These are phyloP conservation scores for Leptinotarsa peninsularis DNA, from an alignment of 2,888 invertebrate genomes.

Conservation along the genomic window DNA sequence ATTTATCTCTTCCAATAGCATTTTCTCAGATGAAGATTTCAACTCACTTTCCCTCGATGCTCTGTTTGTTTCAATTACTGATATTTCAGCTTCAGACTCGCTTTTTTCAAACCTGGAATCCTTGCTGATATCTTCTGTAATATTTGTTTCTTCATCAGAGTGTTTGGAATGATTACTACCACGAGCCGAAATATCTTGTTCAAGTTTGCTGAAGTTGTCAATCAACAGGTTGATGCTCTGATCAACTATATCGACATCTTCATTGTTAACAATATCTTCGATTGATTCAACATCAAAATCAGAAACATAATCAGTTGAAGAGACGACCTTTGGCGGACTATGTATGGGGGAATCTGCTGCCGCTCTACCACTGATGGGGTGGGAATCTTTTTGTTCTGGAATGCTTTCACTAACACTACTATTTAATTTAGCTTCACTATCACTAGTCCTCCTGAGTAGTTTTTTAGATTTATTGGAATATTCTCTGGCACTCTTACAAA, in stretches of 20 bases:
- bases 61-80: slow-evolving; percentile 41
- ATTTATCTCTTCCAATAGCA: neutral
- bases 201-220: slow-evolving; percentile 55
- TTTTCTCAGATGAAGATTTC: neutral
- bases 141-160: slow-evolving; percentile 25
- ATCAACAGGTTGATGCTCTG: slow-evolving; percentile 51
- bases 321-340: slow-evolving; percentile 19
- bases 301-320: slow-evolving; percentile 47
- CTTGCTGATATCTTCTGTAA: slow-evolving; percentile 25
- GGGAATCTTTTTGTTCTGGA: slow-evolving; percentile 30
- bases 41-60: slow-evolving; percentile 7
- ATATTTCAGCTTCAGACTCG: slow-evolving; percentile 38
- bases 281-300: slow-evolving; percentile 53
- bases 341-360: neutral
- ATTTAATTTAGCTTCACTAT: slow-evolving; percentile 32
- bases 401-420: slow-evolving; percentile 37
- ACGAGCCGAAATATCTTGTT: slow-evolving; percentile 54
- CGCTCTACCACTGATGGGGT: neutral
- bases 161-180: slow-evolving; percentile 42
- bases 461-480: slow-evolving; percentile 37
- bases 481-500: slow-evolving; percentile 65
- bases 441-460: slow-evolving; percentile 34
- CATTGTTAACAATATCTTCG: slow-evolving; percentile 35
- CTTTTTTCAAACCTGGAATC: slow-evolving; percentile 29
- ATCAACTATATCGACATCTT: slow-evolving; percentile 45